Percentiles rank a stretch among this genome's conserved stretches.
Conservation (phyloP, 2,113 vertebrate genomes). For the Eurystomus gularis region DNA sequence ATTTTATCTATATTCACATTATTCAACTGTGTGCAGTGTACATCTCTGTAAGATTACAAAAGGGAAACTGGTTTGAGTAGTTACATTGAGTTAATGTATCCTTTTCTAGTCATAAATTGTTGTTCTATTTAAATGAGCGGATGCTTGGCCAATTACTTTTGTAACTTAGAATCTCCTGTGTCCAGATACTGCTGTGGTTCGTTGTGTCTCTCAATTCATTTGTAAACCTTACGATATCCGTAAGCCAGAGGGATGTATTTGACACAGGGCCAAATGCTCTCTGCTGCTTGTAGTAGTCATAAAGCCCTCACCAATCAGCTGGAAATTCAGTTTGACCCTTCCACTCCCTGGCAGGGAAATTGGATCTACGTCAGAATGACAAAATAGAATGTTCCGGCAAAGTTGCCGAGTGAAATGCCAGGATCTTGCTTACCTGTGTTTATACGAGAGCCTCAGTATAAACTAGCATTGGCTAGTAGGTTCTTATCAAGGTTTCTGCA, state of each 20-base stretch:
- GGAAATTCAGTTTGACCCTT: neutral
- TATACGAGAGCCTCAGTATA: neutral
- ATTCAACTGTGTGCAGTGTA: neutral
- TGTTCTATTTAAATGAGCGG: neutral
- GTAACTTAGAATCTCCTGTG: neutral
- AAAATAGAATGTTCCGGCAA: neutral
- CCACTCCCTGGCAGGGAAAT: neutral
- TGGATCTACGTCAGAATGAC: neutral
- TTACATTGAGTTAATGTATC: neutral
- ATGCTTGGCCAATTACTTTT: neutral
- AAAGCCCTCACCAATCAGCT: neutral
- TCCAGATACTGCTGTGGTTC: neutral
- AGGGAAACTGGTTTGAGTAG: neutral
- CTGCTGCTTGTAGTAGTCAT: neutral
- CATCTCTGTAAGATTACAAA: neutral
- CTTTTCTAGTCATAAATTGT: neutral
- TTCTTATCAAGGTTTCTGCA: neutral
- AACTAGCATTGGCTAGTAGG: neutral
- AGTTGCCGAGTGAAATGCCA: neutral
- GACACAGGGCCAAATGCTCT: neutral
- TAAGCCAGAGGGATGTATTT: neutral
- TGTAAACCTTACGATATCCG: neutral
- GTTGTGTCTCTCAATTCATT: neutral
- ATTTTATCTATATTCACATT: neutral
- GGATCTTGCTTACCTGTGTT: neutral